Percentiles rank a stretch among this genome's conserved stretches.
Conservation (phyloP, 23 tunicate genomes). For the Diplosoma virens region DNA sequence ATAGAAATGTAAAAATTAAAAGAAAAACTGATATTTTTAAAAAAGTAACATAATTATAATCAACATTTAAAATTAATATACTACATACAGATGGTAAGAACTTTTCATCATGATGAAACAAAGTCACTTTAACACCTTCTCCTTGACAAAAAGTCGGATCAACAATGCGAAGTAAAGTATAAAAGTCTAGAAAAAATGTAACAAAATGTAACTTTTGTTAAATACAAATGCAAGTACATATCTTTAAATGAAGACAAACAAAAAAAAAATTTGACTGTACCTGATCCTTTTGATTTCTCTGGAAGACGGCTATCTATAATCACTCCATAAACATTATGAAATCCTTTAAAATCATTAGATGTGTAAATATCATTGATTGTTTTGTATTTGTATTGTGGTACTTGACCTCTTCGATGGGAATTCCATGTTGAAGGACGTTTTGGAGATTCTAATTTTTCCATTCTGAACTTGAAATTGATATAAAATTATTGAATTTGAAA, state of each 20-base stretch:
- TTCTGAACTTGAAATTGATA: no score
- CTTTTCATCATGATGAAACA: constrained; percentile 26
- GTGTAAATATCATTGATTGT: constrained; percentile 10
- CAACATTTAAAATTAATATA: neutral
- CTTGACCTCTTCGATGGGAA: constrained; percentile 6
- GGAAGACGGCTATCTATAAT: constrained; percentile 5
- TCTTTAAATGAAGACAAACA: neutral
- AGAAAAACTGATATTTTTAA: neutral
- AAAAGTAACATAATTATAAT: neutral
- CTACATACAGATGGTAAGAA: constrained; percentile 24
- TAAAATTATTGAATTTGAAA: no score
- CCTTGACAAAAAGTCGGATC: constrained; percentile 21
- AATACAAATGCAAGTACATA: neutral
- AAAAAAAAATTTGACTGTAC: neutral
- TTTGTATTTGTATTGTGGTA: constrained; percentile 7
- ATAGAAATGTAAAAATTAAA: neutral
- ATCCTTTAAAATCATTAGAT: neutral
- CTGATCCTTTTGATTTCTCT: constrained; percentile 43
- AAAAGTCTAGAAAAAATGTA: constrained; percentile 31
- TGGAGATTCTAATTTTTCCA: neutral
- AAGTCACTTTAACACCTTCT: constrained; percentile 43
- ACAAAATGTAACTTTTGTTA: neutral
- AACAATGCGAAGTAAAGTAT: constrained; percentile 39
- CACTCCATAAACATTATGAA: constrained; percentile 35
- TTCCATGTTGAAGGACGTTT: neutral